Evolutionary conservation across 1,140 invertebrate genomes (phyloP).

Genomic region (Microplitis demolitor): DNA sequence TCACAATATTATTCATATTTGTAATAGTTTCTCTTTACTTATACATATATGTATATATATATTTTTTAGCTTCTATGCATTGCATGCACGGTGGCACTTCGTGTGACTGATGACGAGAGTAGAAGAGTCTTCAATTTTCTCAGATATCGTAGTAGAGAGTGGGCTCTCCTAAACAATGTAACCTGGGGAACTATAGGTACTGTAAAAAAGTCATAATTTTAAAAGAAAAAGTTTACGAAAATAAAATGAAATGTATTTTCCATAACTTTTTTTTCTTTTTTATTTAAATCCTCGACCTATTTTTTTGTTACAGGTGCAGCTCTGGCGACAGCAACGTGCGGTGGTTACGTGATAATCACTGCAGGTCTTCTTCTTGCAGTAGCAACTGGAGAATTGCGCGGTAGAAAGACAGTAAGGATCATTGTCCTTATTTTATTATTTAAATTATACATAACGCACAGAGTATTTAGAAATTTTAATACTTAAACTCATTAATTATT

Average conservation of each 20-base stretch:
- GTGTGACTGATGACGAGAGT: conserved; percentile 74
- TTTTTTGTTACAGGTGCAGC: conserved; percentile 51
- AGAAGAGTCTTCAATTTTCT: conserved; percentile 68
- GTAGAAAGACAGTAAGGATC: conserved; percentile 64
- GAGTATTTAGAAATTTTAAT: background rate
- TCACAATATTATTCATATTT: background rate
- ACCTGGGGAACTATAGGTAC: conserved; percentile 73
- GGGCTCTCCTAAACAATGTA: conserved; percentile 74
- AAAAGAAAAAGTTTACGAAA: background rate
- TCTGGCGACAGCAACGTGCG: conserved; percentile 61
- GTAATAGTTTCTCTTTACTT: background rate
- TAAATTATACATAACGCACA: background rate
- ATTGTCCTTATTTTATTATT: background rate
- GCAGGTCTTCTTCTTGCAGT: conserved; percentile 69
- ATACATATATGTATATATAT: background rate
- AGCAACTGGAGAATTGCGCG: conserved; percentile 68
- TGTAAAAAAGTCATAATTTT: conserved; percentile 37
- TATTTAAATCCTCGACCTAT: conserved; percentile 22
- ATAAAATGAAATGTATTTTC: background rate
- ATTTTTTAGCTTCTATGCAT: conserved; percentile 68
- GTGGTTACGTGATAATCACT: conserved; percentile 74
- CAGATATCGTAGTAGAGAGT: conserved; percentile 74
- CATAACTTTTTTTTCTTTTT: conserved; percentile 5
- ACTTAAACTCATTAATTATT: background rate
- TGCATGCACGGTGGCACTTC: conserved; percentile 69